These are phyloP conservation scores for Allobates femoralis DNA, from an alignment of 2,797 vertebrate genomes.

Conservation along the genomic window DNA sequence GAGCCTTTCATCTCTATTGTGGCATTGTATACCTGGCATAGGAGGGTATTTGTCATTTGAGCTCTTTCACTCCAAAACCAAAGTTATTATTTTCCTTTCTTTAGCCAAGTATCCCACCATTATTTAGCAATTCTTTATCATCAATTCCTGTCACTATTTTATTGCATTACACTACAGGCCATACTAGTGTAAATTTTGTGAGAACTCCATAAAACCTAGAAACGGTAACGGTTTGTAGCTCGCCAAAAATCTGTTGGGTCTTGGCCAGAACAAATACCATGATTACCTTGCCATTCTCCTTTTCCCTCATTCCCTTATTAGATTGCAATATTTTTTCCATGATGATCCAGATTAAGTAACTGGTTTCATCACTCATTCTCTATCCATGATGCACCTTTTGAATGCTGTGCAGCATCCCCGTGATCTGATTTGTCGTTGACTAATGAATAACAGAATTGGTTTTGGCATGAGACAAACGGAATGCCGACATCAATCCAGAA, in stretches of 20 bases:
- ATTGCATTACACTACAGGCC: background rate
- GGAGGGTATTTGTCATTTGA: background rate
- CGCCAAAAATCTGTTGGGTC: too few relatives aligned
- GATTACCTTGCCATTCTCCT: background rate
- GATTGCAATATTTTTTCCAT: conserved; percentile 71
- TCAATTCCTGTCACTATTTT: background rate
- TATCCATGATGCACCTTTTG: conserved; percentile 75
- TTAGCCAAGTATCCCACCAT: background rate
- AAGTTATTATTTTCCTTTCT: background rate
- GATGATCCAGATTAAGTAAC: conserved; percentile 77
- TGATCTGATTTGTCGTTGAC: conserved; percentile 79
- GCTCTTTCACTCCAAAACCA: background rate
- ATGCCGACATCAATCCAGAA: conserved; percentile 79
- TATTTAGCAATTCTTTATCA: background rate
- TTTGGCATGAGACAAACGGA: conserved; percentile 80
- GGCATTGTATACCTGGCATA: background rate
- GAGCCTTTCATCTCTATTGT: background rate
- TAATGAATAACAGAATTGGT: conserved; percentile 82
- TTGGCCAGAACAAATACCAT: background rate
- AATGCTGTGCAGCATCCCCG: conserved; percentile 75
- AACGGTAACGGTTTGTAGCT: background rate
- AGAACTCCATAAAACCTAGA: background rate
- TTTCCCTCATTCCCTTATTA: background rate
- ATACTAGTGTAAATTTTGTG: background rate
- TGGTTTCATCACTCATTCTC: conserved; percentile 77